Percentiles rank a stretch among this genome's conserved stretches.
Evolutionary conservation across 2,113 vertebrate species (phyloP).

Genomic region (Callipepla californica): DNA sequence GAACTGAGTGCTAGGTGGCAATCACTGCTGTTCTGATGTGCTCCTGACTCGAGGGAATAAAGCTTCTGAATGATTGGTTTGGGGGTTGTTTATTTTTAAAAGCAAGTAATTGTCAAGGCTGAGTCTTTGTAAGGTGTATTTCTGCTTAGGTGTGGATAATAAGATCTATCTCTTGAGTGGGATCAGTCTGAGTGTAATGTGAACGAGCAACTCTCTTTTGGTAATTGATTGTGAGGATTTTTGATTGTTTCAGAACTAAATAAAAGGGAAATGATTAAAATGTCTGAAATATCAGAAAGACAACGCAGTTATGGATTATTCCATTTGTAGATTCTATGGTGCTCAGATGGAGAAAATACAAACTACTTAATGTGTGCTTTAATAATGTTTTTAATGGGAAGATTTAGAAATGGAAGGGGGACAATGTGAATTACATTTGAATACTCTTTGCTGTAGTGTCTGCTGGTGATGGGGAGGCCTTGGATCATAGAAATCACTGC

Average conservation of each 20-base stretch:
- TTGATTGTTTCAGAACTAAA: background rate
- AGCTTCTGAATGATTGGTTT: background rate
- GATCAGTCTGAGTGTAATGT: background rate
- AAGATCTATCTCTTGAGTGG: background rate
- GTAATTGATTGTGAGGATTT: background rate
- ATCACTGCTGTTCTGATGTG: background rate
- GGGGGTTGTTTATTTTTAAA: slow-evolving; percentile 1
- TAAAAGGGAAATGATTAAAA: background rate
- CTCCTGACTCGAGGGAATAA: background rate
- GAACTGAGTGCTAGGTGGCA: background rate
- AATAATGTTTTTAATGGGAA: background rate
- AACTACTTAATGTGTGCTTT: background rate
- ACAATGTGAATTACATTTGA: background rate
- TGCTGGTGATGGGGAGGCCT: background rate
- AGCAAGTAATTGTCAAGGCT: background rate
- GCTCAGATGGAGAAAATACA: background rate
- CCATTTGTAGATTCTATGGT: background rate
- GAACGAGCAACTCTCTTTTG: background rate
- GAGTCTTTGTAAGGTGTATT: background rate
- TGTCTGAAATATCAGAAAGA: background rate
- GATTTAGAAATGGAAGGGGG: background rate
- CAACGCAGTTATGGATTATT: background rate
- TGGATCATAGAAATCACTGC: accelerated
- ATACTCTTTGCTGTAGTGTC: accelerated
- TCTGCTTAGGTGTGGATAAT: background rate